Base-by-base conservation (phyloP, 2,888 invertebrate species). In the Plutella xylostella region DNA sequence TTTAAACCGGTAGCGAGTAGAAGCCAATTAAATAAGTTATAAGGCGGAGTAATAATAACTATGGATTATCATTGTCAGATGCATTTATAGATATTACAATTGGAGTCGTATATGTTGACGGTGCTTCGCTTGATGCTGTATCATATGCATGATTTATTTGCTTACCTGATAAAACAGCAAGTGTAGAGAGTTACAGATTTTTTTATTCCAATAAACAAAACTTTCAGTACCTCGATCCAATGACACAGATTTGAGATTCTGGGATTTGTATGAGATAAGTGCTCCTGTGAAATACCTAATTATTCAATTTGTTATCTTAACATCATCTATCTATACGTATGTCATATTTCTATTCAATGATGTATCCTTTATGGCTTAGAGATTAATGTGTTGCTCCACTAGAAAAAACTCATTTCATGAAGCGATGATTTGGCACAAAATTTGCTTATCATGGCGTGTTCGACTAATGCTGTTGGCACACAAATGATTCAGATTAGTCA, bases 1-100 rank as follows among this genome's bases (percentile, higher is more conserved):
- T 69, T 74, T 70, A 73, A 73, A 63, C 63, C 66, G 63, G 73
- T 74, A 69, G 73, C 71, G n/a, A 28, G 28, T n/a, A n/a, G 33
- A 15, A 56, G 65, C 67, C 71, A 76, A 76, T 78, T 75, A 76
- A 74, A 65, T 67, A 61, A 56, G 67, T 70, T 69, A 68, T 71
- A 72, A 72, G 68, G 67, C 68, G 67, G 68, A 59, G 68, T 63
- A 67, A 68, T 73, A 77, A 74, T 77, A 73, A 72, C 72, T 77
- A 74, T 69, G 71, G 74, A 74, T 72, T 71, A 74, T 72, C 65
- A 68, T 64, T 72, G 73, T 74, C 75, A 73, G 74, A 74, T 72
- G 66, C 71, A 68, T 69, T 72, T 65, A 67, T 55, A 70, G 73
- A 77, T 75, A 74, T 57, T 57, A n/a, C n/a, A 57, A 55, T 55